These are phyloP conservation scores for Probosciger aterrimus DNA, from an alignment of 2,113 vertebrate genomes.

Conservation along the genomic window DNA sequence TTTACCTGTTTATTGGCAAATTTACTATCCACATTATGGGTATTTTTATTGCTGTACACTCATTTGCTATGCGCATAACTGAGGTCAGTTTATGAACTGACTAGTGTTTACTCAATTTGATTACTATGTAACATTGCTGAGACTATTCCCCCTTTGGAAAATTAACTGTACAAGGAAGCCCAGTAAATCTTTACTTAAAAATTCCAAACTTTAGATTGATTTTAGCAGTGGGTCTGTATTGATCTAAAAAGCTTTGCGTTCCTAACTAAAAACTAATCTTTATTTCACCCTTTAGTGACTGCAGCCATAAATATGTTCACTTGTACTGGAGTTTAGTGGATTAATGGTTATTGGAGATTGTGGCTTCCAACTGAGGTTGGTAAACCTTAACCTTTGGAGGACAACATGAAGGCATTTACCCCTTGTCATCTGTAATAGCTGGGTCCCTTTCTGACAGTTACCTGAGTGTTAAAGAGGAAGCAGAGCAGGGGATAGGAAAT, in stretches of 20 bases:
- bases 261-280: slow-evolving; percentile 86
- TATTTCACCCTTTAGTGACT: slow-evolving; percentile 86
- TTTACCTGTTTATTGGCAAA: slow-evolving; percentile 79
- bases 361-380: slow-evolving; percentile 74
- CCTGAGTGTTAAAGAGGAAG: slow-evolving; percentile 71
- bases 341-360: slow-evolving; percentile 83
- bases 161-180: slow-evolving; percentile 76
- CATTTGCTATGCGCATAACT: slow-evolving; percentile 66
- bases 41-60: slow-evolving; percentile 69
- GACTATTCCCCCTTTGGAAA: slow-evolving; percentile 70
- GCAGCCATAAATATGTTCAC: slow-evolving; percentile 80
- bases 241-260: slow-evolving; percentile 81
- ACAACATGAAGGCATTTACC: slow-evolving; percentile 74
- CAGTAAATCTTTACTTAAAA: slow-evolving; percentile 86
- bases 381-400: slow-evolving; percentile 83
- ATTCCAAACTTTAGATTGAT: slow-evolving; percentile 86
- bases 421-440: slow-evolving; percentile 76
- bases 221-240: slow-evolving; percentile 79
- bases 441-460: slow-evolving; percentile 71
- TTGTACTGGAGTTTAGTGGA: slow-evolving; percentile 73
- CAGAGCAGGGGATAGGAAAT: slow-evolving; percentile 48
- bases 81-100: slow-evolving; percentile 71
- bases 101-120: slow-evolving; percentile 72
- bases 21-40: slow-evolving; percentile 68
- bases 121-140: slow-evolving; percentile 74